Evolutionary conservation across 1,140 invertebrate genomes (phyloP).

Genomic region (Brachionus manjavacas): DNA sequence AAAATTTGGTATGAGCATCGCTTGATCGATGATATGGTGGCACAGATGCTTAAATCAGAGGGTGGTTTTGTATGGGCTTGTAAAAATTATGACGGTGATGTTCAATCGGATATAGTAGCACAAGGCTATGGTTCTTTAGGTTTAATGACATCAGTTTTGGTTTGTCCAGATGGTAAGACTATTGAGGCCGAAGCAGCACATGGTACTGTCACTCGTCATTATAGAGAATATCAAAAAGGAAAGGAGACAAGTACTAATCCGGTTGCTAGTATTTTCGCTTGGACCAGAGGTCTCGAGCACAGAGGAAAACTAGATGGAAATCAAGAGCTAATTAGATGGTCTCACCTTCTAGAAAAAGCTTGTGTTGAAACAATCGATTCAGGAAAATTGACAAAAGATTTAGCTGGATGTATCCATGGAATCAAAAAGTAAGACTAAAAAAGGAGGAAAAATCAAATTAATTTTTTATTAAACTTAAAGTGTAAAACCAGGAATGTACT

Average conservation of each 20-base stretch:
- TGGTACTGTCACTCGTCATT: slow-evolving; percentile 59
- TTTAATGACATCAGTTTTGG: slow-evolving; percentile 58
- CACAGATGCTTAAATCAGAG: slow-evolving; percentile 91
- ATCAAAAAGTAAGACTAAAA: slow-evolving; percentile 57
- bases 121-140: slow-evolving; percentile 68
- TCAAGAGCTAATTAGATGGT: slow-evolving; percentile 62
- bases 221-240: slow-evolving; percentile 48
- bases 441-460: neutral
- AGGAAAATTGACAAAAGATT: slow-evolving; percentile 94
- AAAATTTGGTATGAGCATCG: slow-evolving; percentile 96
- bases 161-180: slow-evolving; percentile 59
- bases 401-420: slow-evolving; percentile 95
- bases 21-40: slow-evolving; percentile 99
- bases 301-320: slow-evolving; percentile 90
- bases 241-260: slow-evolving; percentile 59
- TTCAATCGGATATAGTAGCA: slow-evolving; percentile 93
- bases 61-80: slow-evolving; percentile 99
- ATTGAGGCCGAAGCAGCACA: slow-evolving; percentile 59
- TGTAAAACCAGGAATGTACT: slow-evolving; percentile 55
- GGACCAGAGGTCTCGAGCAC: slow-evolving; percentile 83
- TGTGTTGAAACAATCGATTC: slow-evolving; percentile 88
- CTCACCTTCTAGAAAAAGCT: slow-evolving; percentile 65
- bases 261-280: slow-evolving; percentile 89
- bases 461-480: slow-evolving; percentile 46
- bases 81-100: slow-evolving; percentile 99